Evolutionary conservation across 2,888 invertebrate genomes (phyloP).

Genomic region (Cinara cedri): DNA sequence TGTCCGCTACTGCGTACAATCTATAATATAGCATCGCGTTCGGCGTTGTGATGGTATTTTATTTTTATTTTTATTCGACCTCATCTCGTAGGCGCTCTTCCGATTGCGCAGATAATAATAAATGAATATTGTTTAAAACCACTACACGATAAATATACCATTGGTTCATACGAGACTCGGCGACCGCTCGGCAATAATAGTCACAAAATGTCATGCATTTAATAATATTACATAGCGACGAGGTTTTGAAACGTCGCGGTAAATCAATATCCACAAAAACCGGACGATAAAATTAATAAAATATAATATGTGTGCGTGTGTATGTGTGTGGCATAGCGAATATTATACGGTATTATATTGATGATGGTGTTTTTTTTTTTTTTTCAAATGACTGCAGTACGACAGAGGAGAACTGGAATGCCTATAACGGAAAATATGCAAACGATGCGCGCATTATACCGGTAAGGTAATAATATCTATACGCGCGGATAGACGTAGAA

Average conservation of each 20-base stretch:
- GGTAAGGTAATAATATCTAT: conserved; percentile 1
- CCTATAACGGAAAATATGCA: conserved; percentile 40
- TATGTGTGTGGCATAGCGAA: conserved; percentile 8
- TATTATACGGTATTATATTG: not conserved
- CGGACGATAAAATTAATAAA: conserved; percentile 6
- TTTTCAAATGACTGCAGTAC: conserved; percentile 2
- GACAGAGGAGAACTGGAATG: conserved; percentile 23
- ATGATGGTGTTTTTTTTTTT: not conserved
- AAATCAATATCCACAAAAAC: not conserved
- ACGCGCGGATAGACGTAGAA: conserved; percentile 15
- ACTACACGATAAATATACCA: too few relatives aligned
- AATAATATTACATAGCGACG: not conserved
- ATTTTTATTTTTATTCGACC: too few relatives aligned
- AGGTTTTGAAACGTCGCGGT: not conserved
- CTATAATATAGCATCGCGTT: too few relatives aligned
- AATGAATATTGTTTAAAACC: too few relatives aligned
- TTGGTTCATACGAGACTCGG: not conserved
- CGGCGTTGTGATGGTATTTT: too few relatives aligned
- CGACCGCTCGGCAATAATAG: not conserved
- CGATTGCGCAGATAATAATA: too few relatives aligned
- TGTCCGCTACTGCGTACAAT: too few relatives aligned
- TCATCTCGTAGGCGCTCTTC: too few relatives aligned
- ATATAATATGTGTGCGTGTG: not conserved
- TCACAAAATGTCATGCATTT: not conserved
- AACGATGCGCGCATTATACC: conserved; percentile 35